A percentile compares a stretch with the other conserved stretches of the same genome.
These are phyloP conservation scores for Hydra vulgaris DNA, from an alignment of 30 jellyfish, hydroid and myxozoan species.

Conservation along the genomic window DNA sequence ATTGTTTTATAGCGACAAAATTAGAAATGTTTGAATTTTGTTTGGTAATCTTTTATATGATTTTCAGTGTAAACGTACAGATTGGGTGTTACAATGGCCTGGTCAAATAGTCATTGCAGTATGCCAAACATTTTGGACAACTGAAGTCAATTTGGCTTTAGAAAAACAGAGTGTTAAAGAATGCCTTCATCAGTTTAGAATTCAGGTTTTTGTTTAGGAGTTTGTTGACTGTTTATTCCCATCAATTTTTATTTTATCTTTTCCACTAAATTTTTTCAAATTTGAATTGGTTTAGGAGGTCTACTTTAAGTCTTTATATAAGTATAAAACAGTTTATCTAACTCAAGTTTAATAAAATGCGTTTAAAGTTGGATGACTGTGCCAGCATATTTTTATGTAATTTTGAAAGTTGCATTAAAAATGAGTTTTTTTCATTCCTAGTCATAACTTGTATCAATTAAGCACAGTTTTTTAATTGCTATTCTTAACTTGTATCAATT, in stretches of 20 bases:
- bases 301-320: too few species aligned
- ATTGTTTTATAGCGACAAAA: not conserved
- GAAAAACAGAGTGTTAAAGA: slow-evolving; percentile 68
- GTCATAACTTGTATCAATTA: too few species aligned
- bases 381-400: too few species aligned
- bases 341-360: too few species aligned
- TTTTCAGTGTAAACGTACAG: slow-evolving; percentile 59
- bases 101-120: slow-evolving; percentile 96
- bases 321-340: too few species aligned
- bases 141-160: slow-evolving; percentile 76
- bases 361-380: too few species aligned
- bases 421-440: too few species aligned
- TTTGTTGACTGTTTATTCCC: not conserved
- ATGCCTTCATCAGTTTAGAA: slow-evolving; percentile 38
- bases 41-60: too few species aligned
- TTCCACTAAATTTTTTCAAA: not conserved
- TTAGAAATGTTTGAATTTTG: too few species aligned
- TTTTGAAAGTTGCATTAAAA: too few species aligned
- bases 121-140: slow-evolving; percentile 93
- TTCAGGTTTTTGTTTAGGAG: slow-evolving; percentile 37
- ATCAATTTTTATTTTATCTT: not conserved
- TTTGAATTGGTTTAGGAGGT: not conserved
- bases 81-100: slow-evolving; percentile 99
- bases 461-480: too few species aligned
- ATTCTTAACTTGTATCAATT: too few species aligned